A percentile compares a stretch with the other conserved stretches of the same genome.
Conservation (phyloP, 2,113 vertebrate genomes). For the Nettapus auritus region DNA sequence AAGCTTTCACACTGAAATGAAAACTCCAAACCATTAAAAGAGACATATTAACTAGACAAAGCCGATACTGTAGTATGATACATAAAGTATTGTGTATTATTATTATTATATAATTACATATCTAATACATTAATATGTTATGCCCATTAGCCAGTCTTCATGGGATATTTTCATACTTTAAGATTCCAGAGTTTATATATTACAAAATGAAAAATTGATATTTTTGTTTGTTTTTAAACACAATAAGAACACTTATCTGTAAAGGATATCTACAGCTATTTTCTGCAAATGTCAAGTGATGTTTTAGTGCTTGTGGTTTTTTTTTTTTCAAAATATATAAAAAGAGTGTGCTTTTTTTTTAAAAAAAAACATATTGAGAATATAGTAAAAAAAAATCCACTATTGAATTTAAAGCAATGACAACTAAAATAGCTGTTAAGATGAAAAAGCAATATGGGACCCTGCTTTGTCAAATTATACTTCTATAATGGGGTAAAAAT, state of each 20-base stretch:
- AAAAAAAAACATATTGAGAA: background rate
- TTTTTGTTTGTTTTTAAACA: background rate
- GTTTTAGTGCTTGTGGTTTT: background rate
- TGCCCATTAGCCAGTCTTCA: background rate
- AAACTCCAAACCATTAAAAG: constrained; percentile 45
- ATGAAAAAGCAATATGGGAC: background rate
- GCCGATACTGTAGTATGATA: background rate
- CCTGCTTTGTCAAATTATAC: background rate
- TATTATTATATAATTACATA: background rate
- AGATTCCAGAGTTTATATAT: constrained; percentile 14
- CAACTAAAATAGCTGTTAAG: background rate
- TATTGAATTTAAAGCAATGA: background rate
- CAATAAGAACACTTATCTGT: background rate
- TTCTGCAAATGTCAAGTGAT: background rate
- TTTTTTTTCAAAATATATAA: background rate
- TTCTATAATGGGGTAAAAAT: background rate
- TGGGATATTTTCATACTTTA: constrained; percentile 12
- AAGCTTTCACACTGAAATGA: constrained; percentile 54
- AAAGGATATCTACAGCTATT: background rate
- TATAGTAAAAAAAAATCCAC: background rate
- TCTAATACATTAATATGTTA: background rate
- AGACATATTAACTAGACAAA: constrained; percentile 36
- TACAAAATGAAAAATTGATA: background rate
- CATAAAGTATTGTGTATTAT: background rate
- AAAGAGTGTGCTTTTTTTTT: fast-evolving